A percentile compares a stretch with the other conserved stretches of the same genome.
Evolutionary conservation across 2,888 invertebrate genomes (phyloP).

Genomic region (Timema cristinae): DNA sequence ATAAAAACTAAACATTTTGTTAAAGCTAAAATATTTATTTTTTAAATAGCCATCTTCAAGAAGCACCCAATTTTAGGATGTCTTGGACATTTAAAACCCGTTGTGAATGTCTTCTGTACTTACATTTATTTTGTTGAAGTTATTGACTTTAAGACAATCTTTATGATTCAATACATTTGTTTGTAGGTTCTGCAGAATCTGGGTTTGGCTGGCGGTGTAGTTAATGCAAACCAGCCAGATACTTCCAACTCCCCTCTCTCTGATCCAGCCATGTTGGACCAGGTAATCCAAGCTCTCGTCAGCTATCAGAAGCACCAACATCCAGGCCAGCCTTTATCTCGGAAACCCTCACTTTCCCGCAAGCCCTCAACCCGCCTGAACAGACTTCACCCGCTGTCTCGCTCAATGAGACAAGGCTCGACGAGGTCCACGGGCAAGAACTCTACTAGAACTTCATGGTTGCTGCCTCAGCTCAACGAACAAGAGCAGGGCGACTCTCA

Average conservation of each 20-base stretch:
- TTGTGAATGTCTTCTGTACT: too few relatives aligned
- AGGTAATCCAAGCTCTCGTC: constrained; percentile 28
- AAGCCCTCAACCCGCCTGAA: constrained; percentile 40
- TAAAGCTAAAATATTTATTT: too few relatives aligned
- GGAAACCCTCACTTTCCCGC: not conserved
- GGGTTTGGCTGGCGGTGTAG: not conserved
- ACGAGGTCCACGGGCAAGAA: constrained; percentile 18
- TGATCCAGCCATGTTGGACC: constrained; percentile 42
- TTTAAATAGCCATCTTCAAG: too few relatives aligned
- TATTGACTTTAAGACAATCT: too few relatives aligned
- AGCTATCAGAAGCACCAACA: constrained; percentile 21
- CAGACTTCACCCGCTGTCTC: constrained; percentile 45
- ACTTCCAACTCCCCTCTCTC: constrained; percentile 40
- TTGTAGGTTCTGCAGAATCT: constrained; percentile 14
- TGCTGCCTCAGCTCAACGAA: constrained; percentile 15
- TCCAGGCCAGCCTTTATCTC: too few relatives aligned
- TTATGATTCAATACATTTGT: not conserved
- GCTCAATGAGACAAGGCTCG: constrained; percentile 39
- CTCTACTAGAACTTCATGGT: constrained; percentile 21
- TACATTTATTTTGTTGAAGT: too few relatives aligned
- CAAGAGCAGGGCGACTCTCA: constrained; percentile 17
- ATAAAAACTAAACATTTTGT: too few relatives aligned
- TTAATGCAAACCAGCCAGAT: not conserved
- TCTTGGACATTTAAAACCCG: too few relatives aligned
- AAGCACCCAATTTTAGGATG: too few relatives aligned